Base-by-base conservation (phyloP, 2,797 vertebrate genomes). In the Pitangus sulphuratus region DNA sequence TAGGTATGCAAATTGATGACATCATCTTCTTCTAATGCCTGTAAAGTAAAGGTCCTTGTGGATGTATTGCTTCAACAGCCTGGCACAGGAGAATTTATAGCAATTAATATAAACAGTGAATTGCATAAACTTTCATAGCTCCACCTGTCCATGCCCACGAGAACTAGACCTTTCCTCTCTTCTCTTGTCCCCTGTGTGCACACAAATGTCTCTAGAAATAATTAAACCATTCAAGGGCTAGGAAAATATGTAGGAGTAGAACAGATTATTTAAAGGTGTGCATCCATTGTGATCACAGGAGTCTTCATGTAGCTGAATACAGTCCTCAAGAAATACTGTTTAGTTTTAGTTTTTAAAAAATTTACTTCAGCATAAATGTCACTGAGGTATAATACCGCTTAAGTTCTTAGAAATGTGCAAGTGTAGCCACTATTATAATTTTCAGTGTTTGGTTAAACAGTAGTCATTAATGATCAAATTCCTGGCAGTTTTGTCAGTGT, bases 401-500 rank as follows among this genome's bases (percentile, higher is more conserved):
- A 25, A 28, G 31, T 56, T 50, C 68, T 56, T 66, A 37, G 40
- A 79, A 86, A 62, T 13, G 3, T 26, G 5, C 11, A 83, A 30
- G 7, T 28, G 15, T 75, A 57, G 42, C 39, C 56, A 64, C 30
- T 60, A 8, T 56, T 82, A 39, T 0, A 15, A 35, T 84, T 84
- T 82, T 62, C 20, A 40, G 22, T 79, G 24, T 89, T 79, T 77
- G 35, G 25, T 75, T 84, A 51, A 86, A 56, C 20, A 66, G 30
- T 47, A 40, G 6, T 48, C 33, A 80, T 75, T 56, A 69, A 56
- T 56, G 56, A 82, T 70, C 26, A 64, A 40, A 71, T 89, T 89
- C 65, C 18, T 57, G 47, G 45, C 44, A 71, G 33, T 16, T 87
- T 71, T 0, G 0, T 24, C 80, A 1, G 2, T 50, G 8, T 65